Base-by-base conservation (phyloP, 2,888 invertebrate genomes). In the Agrochola lychnidis region DNA sequence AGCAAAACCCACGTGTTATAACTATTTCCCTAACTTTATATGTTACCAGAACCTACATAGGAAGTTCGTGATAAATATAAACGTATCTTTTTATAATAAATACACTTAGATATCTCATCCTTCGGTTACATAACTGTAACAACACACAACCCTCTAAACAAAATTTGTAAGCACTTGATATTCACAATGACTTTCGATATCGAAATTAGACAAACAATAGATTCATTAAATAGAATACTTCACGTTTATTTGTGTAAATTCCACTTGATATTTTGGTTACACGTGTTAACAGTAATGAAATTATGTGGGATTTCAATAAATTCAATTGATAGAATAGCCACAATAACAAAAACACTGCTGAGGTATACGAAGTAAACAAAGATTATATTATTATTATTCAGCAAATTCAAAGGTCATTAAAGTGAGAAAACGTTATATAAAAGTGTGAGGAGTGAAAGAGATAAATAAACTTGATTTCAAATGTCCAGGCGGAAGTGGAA, bases 311-410 rank as follows among this genome's bases (percentile, higher is more conserved):
- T 81, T 73, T 76, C 79, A 66, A 51, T 84, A 87, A 82, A 79
- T 88, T 77, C 78, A 75, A 83, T 81, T 72, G 69, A 64, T 75
- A 71, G 56, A 84, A 70, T 76, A 66, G 75, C 87, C 92, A 96
- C 95, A 96, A 95, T 94, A 95, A 96, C 96, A 96, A 96, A 95
- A 96, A 96, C 96, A 96, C 94, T 95, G 93, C 91, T 90, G 92
- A 90, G 92, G 76, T 91, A 91, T 89, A 91, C 91, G 93, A 95
- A 95, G 96, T 96, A 96, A 96, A 96, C 96, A 96, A 96, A 96
- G 96, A 95, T 95, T 93, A 92, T 93, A 94, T 89, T 95, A 95
- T 94, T 95, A 95, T 94, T 95, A 94, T 92, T 94, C 94, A 93
- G 94, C 94, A 93, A 93, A 94, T 92, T 93, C 96, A 96, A 96